A percentile compares a stretch with the other conserved stretches of the same genome.
Conservation (phyloP, 2,113 vertebrate species). For the Psammodynastes pulverulentus region DNA sequence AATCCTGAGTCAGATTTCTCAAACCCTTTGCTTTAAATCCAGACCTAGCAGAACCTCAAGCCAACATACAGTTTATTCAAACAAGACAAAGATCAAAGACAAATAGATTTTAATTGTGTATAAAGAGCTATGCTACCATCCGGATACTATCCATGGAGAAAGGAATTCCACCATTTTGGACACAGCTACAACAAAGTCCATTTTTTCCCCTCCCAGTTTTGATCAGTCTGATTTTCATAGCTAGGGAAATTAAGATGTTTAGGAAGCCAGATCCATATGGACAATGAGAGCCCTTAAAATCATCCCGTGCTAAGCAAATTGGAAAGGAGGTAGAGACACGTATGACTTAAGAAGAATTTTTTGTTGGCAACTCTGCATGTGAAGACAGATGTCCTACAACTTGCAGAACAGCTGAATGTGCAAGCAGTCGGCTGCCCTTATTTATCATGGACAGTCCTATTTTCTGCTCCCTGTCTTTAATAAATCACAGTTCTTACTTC, state of each 20-base stretch:
- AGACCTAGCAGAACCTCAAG: background rate
- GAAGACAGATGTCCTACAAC: background rate
- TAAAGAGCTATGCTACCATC: background rate
- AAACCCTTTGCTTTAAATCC: background rate
- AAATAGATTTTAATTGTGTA: background rate
- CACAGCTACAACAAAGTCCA: background rate
- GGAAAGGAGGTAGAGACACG: background rate
- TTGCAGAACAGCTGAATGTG: background rate
- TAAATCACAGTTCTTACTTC: background rate
- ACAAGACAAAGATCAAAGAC: background rate
- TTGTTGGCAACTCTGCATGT: background rate
- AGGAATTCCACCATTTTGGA: background rate
- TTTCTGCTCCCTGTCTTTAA: background rate
- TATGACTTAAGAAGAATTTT: background rate
- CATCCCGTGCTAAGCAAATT: background rate
- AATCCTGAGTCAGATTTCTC: background rate
- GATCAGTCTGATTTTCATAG: background rate
- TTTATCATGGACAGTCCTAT: background rate
- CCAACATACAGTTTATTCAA: background rate
- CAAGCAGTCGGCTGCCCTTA: background rate
- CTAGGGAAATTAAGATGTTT: background rate
- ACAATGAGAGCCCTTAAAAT: background rate
- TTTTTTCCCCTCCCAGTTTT: background rate
- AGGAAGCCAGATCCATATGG: background rate
- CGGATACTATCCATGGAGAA: background rate